Percentiles rank a stretch among this genome's conserved stretches.
Evolutionary conservation across 2,113 vertebrate genomes (phyloP).

Genomic region (Osmerus mordax): DNA sequence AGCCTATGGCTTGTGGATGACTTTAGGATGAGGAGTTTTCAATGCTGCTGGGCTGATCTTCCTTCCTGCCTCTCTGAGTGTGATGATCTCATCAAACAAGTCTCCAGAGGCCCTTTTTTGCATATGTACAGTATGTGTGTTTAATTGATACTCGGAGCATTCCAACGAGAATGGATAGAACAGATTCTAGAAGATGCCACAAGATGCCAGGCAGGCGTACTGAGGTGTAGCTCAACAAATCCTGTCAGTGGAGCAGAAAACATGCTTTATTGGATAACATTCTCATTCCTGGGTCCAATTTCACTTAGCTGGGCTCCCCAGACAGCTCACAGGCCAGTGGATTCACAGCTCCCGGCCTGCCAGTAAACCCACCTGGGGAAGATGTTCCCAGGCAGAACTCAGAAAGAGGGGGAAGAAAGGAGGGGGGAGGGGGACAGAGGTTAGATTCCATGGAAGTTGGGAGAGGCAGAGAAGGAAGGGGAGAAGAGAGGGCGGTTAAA

Average conservation of each 20-base stretch:
- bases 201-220: too few relatives aligned
- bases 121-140: too few relatives aligned
- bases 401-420: constrained; percentile 25
- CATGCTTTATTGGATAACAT: constrained; percentile 20
- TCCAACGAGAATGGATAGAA: too few relatives aligned
- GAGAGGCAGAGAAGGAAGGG: background rate
- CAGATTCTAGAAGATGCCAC: too few relatives aligned
- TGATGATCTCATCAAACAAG: too few relatives aligned
- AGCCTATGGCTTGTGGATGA: constrained; percentile 6
- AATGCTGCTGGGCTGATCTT: constrained; percentile 14
- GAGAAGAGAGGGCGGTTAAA: background rate
- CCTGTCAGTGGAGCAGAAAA: constrained; percentile 29
- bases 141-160: too few relatives aligned
- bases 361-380: constrained; percentile 40
- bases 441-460: background rate
- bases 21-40: constrained; percentile 4
- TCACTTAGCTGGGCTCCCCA: constrained; percentile 55
- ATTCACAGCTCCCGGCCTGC: constrained; percentile 44
- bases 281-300: constrained; percentile 46
- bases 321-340: constrained; percentile 44
- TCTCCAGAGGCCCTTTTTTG: too few relatives aligned
- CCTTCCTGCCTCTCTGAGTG: too few relatives aligned
- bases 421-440: background rate
- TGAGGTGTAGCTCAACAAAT: constrained; percentile 27
- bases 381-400: constrained; percentile 35